Base-by-base conservation (phyloP, 2,888 invertebrate genomes). In the Leucophenga maculata region DNA sequence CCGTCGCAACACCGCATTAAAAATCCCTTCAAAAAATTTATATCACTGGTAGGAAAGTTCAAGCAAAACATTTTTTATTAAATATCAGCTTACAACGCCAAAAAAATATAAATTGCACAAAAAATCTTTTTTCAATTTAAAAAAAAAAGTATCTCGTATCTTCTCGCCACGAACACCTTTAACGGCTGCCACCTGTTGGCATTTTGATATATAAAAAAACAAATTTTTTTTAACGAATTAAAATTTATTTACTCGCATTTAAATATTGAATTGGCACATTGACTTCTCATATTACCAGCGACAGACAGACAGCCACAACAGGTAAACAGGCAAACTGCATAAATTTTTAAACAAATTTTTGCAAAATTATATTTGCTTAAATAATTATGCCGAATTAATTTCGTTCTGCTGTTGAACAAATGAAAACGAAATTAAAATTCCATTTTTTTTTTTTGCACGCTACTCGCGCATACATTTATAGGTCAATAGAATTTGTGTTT, bases 231-330 rank as follows among this genome's bases (percentile, higher is more conserved):
- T 44, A 52, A 20, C n/a, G 20, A 64, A 64, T 64, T 48, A 16
- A 31, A 20, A 66, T 69, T 70, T 68, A 64, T 68, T 69, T 55
- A 50, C 59, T 20, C 62, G 18, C 57, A 62, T 69, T 65, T 65
- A 64, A 69, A 67, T 39, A 39, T 39, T 69, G 62, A 59, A 69
- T 73, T 73, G 72, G 70, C 75, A 73, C 75, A 78, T 77, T 77
- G 76, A 77, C 74, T 77, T 75, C 75, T 76, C 77, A 69, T 69
- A 74, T 78, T 78, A 72, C 77, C 68, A 69, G 64, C 50, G 64
- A n/a, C 46, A 13, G n/a, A 46, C 3, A 13, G n/a, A 18, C 57
- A 26, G 57, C 26, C 1, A 11, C 54, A 22, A 39, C 32, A 9
- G 20, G 18, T 11, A 54, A 44, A 39, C 44, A 60, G 0, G 9